Conservation (phyloP, 2,113 vertebrate genomes). For the Parotia lawesii region DNA sequence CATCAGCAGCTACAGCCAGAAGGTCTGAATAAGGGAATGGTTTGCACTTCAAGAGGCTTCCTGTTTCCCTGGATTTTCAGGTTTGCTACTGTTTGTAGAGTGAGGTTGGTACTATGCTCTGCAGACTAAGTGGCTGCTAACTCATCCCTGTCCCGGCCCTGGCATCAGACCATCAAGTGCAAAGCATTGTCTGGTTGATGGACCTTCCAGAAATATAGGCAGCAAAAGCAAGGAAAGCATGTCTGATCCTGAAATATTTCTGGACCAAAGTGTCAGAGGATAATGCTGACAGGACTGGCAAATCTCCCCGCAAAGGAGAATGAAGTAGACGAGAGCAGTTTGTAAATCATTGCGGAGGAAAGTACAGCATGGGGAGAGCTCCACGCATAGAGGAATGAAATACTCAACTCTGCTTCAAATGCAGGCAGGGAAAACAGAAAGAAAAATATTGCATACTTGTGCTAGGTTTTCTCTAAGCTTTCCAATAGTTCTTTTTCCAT, state of each 20-base stretch:
- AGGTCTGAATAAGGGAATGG: conserved; percentile 54
- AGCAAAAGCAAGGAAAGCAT: conserved; percentile 17
- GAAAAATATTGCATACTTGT: not conserved
- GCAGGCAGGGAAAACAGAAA: not conserved
- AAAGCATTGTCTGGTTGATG: not conserved
- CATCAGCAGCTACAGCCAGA: conserved; percentile 48
- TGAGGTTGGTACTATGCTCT: not conserved
- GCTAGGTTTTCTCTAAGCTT: not conserved
- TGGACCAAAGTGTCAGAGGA: conserved; percentile 37
- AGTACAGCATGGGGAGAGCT: not conserved
- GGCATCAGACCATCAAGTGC: not conserved
- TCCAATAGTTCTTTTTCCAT: not conserved
- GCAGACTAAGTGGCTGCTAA: conserved; percentile 36
- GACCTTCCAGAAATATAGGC: conserved; percentile 40
- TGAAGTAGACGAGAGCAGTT: conserved; percentile 15
- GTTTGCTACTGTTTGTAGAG: conserved; percentile 44
- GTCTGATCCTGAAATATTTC: conserved; percentile 49
- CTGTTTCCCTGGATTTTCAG: conserved; percentile 41
- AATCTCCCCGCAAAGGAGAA: not conserved
- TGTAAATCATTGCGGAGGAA: conserved; percentile 30
- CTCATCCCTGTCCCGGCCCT: not conserved
- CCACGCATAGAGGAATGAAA: not conserved
- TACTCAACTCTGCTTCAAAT: not conserved
- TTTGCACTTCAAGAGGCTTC: conserved; percentile 32
- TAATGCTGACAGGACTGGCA: conserved; percentile 57